phyloP scores from a whole-genome alignment of 2,113 vertebrate species.

The Cephalopterus ornatus region DNA sequence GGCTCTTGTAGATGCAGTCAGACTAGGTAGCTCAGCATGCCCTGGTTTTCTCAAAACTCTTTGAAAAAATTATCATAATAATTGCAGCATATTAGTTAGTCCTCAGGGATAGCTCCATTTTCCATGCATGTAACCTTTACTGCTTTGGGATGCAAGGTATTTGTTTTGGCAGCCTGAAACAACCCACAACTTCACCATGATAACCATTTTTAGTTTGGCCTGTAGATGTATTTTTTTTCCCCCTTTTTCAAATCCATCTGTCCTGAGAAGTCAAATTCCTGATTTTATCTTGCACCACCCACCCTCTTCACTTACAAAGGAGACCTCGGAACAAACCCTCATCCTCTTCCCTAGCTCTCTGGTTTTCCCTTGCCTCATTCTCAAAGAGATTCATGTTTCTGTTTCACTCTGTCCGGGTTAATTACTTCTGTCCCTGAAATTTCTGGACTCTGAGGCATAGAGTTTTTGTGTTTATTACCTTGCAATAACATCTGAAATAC shows the following conservation, averaged over 20 bases:
- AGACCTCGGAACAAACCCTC: not conserved
- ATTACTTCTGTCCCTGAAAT: not conserved
- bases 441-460: not conserved
- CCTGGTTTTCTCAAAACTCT: not conserved
- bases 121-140: conserved; percentile 62
- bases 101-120: conserved; percentile 56
- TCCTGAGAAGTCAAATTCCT: conserved; percentile 46
- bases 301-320: not conserved
- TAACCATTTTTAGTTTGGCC: conserved; percentile 59
- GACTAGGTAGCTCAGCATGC: not conserved
- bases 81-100: conserved; percentile 43
- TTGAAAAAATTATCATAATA: conserved; percentile 45
- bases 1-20: not conserved
- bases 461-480: not conserved
- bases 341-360: not conserved
- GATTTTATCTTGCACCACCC: conserved; percentile 52
- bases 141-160: conserved; percentile 51
- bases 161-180: conserved; percentile 60
- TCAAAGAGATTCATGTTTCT: not conserved
- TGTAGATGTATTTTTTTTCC: not conserved
- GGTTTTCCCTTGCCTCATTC: not conserved
- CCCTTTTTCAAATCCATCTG: conserved; percentile 16
- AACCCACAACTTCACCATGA: conserved; percentile 50
- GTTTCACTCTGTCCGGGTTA: not conserved
- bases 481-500: not conserved